Conservation (phyloP, 2,888 invertebrate genomes). For the Ophonus ardosiacus region DNA sequence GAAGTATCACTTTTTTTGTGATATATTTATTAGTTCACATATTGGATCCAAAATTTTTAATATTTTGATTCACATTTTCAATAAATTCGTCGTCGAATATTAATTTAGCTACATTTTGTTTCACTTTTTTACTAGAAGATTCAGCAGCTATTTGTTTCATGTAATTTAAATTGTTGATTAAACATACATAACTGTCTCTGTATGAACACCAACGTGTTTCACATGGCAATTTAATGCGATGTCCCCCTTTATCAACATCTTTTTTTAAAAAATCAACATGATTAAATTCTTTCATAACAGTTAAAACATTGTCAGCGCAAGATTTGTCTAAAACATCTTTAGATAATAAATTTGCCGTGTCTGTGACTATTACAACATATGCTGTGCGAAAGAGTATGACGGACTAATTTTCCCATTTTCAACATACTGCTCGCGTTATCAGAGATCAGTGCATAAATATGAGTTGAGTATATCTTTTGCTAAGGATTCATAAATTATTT, state of each 20-base stretch:
- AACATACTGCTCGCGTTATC: constrained; percentile 68
- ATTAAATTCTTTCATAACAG: constrained; percentile 64
- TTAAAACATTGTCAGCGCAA: constrained; percentile 62
- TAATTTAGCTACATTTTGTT: constrained; percentile 2
- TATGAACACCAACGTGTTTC: constrained; percentile 58
- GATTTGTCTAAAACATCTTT: constrained; percentile 65
- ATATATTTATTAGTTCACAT: constrained; percentile 42
- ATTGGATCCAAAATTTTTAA: constrained; percentile 53
- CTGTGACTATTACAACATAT: constrained; percentile 68
- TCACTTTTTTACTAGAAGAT: constrained; percentile 1
- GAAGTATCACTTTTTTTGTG: constrained; percentile 36
- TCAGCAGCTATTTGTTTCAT: constrained; percentile 37
- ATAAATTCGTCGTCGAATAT: constrained; percentile 63
- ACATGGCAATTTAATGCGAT: constrained; percentile 61
- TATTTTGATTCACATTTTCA: constrained; percentile 48
- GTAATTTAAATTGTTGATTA: constrained; percentile 39
- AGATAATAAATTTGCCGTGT: constrained; percentile 67
- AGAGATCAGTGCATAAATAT: constrained; percentile 67
- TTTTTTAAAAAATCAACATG: constrained; percentile 63
- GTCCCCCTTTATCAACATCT: constrained; percentile 60
- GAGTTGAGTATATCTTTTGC: constrained; percentile 65
- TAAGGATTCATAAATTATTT: constrained; percentile 64
- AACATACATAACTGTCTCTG: constrained; percentile 27
- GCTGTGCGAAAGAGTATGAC: constrained; percentile 65
- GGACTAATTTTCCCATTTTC: constrained; percentile 65